Base-by-base conservation (phyloP, 2,888 invertebrate species). In the Leptinotarsa haldemani region DNA sequence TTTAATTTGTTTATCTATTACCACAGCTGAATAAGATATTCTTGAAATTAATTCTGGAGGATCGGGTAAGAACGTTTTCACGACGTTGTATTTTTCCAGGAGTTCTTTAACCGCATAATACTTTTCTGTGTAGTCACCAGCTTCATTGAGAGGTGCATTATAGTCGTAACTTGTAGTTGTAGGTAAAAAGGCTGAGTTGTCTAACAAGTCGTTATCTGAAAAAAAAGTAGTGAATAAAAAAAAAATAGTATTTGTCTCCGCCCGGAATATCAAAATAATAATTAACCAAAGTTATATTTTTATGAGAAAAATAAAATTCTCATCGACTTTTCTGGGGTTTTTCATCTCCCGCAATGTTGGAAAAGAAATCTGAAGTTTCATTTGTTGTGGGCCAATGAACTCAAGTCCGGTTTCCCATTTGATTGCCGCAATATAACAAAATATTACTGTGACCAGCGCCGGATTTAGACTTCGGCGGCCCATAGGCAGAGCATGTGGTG, bases 71-170 rank as follows among this genome's bases (percentile, higher is more conserved):
- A 78, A 81, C 2, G 86, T 86, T 73, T 82, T 73, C 7, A 87
- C 80, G 30, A 81, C 80, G 73, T 85, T 86, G 73, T 88, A 86
- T 65, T 82, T 79, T 1, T 73, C 72, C 9, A 87, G 65, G 25
- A 92, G 88, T 12, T 93, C 88, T 80, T 93, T 91, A 69, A 96
- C 90, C 65, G 80, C 71, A 78, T 82, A 78, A 75, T 90, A 88
- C 88, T 97, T 97, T 0, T 90, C 88, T 0, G 95, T 95, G 83
- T 97, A 97, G 85, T 97, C 97, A 52, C 82, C 97, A 69, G 95
- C 93, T 87, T 98, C 98, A n/a, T 90, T 91, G 77, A 98, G 87
- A 0, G 97, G 97, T 1, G 97, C 94, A 85, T 97, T 96, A 84
- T 97, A 98, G 86, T 98, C 98, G 76, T 89, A 89, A 72, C 88